A percentile compares a stretch with the other conserved stretches of the same genome.
These are phyloP conservation scores for Rhogogaster chlorosoma DNA, from an alignment of 2,888 invertebrate genomes.

Conservation along the genomic window DNA sequence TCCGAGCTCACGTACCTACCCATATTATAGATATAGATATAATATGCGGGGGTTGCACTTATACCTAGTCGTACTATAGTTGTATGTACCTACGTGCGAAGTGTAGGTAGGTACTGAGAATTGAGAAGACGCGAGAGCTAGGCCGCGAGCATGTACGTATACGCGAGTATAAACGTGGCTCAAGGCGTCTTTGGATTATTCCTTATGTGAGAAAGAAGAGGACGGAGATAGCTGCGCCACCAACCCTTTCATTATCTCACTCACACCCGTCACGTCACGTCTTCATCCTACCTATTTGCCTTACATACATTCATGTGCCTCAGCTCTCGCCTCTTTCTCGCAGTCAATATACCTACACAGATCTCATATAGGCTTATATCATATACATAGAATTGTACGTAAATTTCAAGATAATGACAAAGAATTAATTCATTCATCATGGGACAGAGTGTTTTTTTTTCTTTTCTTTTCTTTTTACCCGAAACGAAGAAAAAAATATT, in stretches of 20 bases:
- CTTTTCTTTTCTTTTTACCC: not conserved
- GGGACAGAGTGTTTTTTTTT: not conserved
- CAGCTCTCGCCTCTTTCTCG: not conserved
- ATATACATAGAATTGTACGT: not conserved
- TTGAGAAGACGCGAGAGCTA: not conserved
- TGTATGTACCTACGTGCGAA: not conserved
- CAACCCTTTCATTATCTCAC: constrained; percentile 68
- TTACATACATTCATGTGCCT: not conserved
- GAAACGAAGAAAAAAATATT: not conserved
- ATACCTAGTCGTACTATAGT: not conserved
- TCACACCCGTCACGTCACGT: constrained; percentile 65
- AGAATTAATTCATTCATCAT: not conserved
- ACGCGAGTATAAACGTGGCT: constrained; percentile 29
- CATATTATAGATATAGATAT: not conserved
- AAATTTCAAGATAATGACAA: not conserved
- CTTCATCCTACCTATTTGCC: constrained; percentile 61
- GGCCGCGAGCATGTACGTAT: not conserved
- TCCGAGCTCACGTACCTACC: constrained; percentile 1
- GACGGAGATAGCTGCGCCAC: constrained; percentile 15
- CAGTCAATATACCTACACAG: not conserved
- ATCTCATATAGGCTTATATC: not conserved
- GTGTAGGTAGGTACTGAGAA: not conserved
- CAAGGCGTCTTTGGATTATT: constrained; percentile 29
- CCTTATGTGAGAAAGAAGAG: constrained; percentile 8
- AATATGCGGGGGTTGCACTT: not conserved